Conservation (phyloP, 1,140 invertebrate genomes). For the Heterodera carotae region DNA sequence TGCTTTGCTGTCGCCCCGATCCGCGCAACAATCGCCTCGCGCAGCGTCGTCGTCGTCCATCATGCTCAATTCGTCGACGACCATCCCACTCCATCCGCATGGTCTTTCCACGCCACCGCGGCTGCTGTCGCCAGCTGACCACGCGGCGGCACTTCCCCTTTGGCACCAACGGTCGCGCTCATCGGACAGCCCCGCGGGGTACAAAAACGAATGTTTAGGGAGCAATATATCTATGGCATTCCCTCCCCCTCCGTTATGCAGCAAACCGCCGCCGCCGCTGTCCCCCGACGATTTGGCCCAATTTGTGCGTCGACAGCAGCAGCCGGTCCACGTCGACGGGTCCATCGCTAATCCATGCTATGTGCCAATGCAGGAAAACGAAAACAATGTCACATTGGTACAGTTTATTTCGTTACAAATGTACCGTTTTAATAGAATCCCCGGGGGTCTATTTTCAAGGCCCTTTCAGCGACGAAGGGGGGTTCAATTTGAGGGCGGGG, state of each 20-base stretch:
- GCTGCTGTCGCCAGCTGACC: not conserved
- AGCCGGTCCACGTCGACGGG: conserved; percentile 9
- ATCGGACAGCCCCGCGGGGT: conserved; percentile 9
- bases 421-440: too few relatives aligned
- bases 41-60: not conserved
- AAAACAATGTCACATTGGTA: not conserved
- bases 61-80: not conserved
- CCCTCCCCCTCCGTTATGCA: too few relatives aligned
- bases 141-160: not conserved
- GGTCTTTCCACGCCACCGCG: not conserved
- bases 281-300: not conserved
- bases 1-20: not conserved
- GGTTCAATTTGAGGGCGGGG: too few relatives aligned
- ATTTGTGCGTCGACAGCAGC: not conserved
- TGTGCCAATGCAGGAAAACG: conserved; percentile 25
- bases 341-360: conserved; percentile 21
- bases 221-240: too few relatives aligned
- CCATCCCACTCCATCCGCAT: not conserved
- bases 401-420: too few relatives aligned
- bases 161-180: conserved; percentile 28
- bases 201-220: too few relatives aligned
- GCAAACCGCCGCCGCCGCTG: not conserved
- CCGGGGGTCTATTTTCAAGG: too few relatives aligned
- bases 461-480: too few relatives aligned
- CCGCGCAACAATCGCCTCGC: not conserved